Evolutionary conservation across 1,140 invertebrate species (phyloP).

Genomic region (Neuroterus valhalla): DNA sequence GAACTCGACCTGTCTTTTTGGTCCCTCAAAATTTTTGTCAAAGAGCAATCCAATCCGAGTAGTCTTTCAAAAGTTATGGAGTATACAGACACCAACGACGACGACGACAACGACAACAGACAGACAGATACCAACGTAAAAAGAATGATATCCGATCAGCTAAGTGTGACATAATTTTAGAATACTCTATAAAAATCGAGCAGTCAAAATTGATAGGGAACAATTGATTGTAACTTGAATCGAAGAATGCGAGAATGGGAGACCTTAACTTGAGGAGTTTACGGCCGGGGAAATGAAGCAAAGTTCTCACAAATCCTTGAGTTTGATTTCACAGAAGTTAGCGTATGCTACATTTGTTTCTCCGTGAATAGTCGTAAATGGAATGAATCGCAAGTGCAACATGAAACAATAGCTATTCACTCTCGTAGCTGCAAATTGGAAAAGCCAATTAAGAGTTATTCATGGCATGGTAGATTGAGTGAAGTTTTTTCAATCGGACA

Average conservation of each 20-base stretch:
- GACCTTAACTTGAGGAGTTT: not conserved
- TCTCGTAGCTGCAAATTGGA: conserved; percentile 57
- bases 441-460: conserved; percentile 71
- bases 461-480: not conserved
- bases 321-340: conserved; percentile 9
- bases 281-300: not conserved
- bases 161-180: too few relatives aligned
- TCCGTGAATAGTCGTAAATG: conserved; percentile 39
- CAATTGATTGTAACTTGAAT: not conserved
- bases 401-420: conserved; percentile 41
- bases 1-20: too few relatives aligned
- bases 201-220: not conserved
- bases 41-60: too few relatives aligned
- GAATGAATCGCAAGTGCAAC: conserved; percentile 49
- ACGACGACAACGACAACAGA: too few relatives aligned
- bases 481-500: conserved; percentile 26
- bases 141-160: too few relatives aligned
- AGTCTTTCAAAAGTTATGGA: too few relatives aligned
- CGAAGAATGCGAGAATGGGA: not conserved
- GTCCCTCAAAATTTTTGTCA: too few relatives aligned
- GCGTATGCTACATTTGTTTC: conserved; percentile 39
- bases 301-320: not conserved
- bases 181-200: too few relatives aligned
- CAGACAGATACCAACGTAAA: too few relatives aligned
- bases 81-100: too few relatives aligned